Conservation (phyloP, 1,140 invertebrate species). For the Ericerus pela region DNA sequence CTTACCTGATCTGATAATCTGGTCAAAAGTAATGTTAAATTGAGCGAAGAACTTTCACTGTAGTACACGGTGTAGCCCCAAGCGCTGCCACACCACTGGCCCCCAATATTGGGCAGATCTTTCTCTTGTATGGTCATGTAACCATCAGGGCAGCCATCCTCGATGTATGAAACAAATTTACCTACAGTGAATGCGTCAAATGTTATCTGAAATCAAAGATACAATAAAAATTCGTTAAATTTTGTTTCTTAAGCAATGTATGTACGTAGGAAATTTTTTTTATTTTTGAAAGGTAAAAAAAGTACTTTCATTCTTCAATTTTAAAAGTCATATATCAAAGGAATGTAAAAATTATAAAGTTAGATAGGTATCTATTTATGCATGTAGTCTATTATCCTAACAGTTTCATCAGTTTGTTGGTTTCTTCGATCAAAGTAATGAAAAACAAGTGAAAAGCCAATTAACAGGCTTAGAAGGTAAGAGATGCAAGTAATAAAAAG, state of each 20-base stretch:
- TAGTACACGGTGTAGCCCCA: constrained; percentile 75
- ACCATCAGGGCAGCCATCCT: constrained; percentile 63
- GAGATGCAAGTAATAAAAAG: too few relatives aligned
- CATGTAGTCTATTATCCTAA: too few relatives aligned
- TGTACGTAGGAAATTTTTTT: neutral
- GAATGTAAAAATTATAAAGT: too few relatives aligned
- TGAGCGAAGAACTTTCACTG: constrained; percentile 61
- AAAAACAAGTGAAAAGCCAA: too few relatives aligned
- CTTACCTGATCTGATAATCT: constrained; percentile 54
- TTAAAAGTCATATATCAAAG: too few relatives aligned
- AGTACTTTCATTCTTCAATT: too few relatives aligned
- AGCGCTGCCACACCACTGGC: constrained; percentile 68
- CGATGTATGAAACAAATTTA: constrained; percentile 64
- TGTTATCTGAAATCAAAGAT: constrained; percentile 44
- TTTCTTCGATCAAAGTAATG: too few relatives aligned
- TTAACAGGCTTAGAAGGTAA: too few relatives aligned
- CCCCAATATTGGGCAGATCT: constrained; percentile 51
- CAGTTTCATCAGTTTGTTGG: too few relatives aligned
- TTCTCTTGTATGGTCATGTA: constrained; percentile 61
- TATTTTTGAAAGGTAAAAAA: too few relatives aligned
- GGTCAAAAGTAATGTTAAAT: constrained; percentile 52
- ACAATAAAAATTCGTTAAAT: constrained; percentile 7
- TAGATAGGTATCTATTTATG: too few relatives aligned
- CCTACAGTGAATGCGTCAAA: constrained; percentile 76
- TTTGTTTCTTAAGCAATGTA: neutral